Evolutionary conservation across 2,797 vertebrate species (phyloP), one percentile per base, ranked within the genome.

Genomic region (Benthosema pterotum): DNA sequence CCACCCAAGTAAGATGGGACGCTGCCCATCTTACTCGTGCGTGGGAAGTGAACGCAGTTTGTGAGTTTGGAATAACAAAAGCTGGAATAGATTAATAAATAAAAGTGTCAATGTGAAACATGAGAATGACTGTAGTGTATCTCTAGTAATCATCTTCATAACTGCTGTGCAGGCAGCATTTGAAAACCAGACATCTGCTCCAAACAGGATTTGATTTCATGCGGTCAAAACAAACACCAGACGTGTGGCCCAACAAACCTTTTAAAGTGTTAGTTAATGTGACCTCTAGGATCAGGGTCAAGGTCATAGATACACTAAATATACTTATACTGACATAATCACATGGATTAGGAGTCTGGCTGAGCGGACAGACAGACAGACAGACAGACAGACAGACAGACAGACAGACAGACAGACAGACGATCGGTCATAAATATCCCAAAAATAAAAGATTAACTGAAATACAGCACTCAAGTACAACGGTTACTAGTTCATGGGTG

Each of bases 51-150:
- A n/a, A n/a, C n/a, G n/a, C n/a, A n/a, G n/a, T n/a, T n/a, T n/a
- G n/a, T n/a, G n/a, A n/a, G n/a, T n/a, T n/a, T n/a, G n/a, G n/a
- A n/a, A n/a, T n/a, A n/a, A n/a, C n/a, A n/a, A n/a, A n/a, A n/a
- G n/a, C n/a, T n/a, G n/a, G n/a, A n/a, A n/a, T n/a, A n/a, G n/a
- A n/a, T n/a, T n/a, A n/a, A n/a, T n/a, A n/a, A n/a, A n/a, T n/a
- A n/a, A n/a, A n/a, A n/a, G n/a, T n/a, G 74, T 79, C 54, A 67
- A 66, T 19, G 11, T 69, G 22, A 38, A 32, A 53, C 32, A 11
- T 38, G 32, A 38, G 28, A n/a, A 19, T 57, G 5, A 18, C 17
- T 22, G 3, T 11, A 8, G 2, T 22, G 22, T 42, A 11, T n/a
- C 28, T 16, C 12, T 18, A 11, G 11, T 2, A 14, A 14, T 28